Percentiles rank a stretch among this genome's conserved stretches.
Evolutionary conservation across 1,140 invertebrate genomes (phyloP).

Genomic region (Temnothorax longispinosus): DNA sequence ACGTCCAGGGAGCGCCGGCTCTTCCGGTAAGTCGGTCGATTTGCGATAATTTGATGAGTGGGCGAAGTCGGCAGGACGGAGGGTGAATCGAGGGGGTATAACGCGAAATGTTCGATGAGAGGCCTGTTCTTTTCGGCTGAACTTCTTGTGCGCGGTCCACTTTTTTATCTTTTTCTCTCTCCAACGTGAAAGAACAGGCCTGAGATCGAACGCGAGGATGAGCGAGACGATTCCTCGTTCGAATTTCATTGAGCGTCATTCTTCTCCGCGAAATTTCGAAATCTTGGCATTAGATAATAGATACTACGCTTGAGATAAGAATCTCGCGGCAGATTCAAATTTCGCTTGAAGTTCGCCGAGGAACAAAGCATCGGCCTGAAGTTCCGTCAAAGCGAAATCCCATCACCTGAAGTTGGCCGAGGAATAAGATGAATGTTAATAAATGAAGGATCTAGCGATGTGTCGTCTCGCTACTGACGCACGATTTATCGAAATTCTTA

Average conservation of each 20-base stretch:
- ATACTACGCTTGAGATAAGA: not conserved
- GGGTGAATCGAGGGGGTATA: not conserved
- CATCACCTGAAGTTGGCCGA: not conserved
- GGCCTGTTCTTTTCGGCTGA: too few species aligned
- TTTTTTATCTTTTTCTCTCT: too few species aligned
- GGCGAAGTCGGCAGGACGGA: not conserved
- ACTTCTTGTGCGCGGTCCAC: too few species aligned
- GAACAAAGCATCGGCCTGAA: not conserved
- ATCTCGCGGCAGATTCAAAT: not conserved
- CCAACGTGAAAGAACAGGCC: too few species aligned
- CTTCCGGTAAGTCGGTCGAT: slow-evolving; percentile 49
- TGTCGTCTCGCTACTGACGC: not conserved
- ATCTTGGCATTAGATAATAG: not conserved
- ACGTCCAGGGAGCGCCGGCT: slow-evolving; percentile 17
- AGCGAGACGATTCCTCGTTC: too few species aligned
- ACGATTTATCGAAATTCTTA: not conserved
- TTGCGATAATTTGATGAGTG: slow-evolving; percentile 11
- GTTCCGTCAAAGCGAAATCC: not conserved
- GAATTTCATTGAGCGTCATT: not conserved
- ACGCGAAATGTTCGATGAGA: not conserved
- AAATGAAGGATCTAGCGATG: not conserved
- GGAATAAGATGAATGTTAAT: not conserved
- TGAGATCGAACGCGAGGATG: not conserved
- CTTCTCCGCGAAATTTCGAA: not conserved
- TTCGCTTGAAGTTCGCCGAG: not conserved